Conservation (phyloP, 2,888 invertebrate genomes). For the Macrophya alboannulata region DNA sequence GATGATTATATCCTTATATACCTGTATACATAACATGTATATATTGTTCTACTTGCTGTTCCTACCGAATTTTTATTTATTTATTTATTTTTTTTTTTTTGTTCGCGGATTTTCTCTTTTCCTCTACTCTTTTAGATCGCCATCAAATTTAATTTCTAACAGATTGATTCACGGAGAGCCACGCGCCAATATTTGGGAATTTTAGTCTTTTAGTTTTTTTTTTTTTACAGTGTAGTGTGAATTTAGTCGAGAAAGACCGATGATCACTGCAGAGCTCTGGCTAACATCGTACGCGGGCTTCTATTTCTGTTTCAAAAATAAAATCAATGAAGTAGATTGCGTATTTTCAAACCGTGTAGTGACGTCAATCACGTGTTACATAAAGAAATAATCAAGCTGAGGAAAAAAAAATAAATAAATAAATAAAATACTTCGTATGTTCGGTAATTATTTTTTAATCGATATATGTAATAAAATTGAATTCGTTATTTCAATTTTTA, state of each 20-base stretch:
- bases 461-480: background rate
- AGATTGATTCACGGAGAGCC: background rate
- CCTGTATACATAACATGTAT: background rate
- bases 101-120: background rate
- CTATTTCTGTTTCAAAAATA: constrained; percentile 41
- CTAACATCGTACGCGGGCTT: constrained; percentile 41
- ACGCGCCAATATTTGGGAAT: background rate
- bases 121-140: background rate
- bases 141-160: background rate
- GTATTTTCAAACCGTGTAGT: constrained; percentile 30
- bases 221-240: background rate
- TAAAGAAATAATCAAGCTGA: background rate
- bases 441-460: background rate
- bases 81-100: background rate
- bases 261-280: constrained; percentile 27
- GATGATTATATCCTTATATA: constrained; percentile 42
- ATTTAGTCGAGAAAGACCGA: constrained; percentile 19
- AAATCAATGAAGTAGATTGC: constrained; percentile 42
- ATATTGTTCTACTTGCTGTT: background rate
- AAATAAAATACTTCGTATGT: background rate
- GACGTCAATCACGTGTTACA: constrained; percentile 17
- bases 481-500: background rate
- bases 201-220: background rate
- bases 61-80: too few relatives aligned
- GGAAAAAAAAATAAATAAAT: background rate